Evolutionary conservation across 2,113 vertebrate genomes (phyloP).

Genomic region (Trinectes maculatus): DNA sequence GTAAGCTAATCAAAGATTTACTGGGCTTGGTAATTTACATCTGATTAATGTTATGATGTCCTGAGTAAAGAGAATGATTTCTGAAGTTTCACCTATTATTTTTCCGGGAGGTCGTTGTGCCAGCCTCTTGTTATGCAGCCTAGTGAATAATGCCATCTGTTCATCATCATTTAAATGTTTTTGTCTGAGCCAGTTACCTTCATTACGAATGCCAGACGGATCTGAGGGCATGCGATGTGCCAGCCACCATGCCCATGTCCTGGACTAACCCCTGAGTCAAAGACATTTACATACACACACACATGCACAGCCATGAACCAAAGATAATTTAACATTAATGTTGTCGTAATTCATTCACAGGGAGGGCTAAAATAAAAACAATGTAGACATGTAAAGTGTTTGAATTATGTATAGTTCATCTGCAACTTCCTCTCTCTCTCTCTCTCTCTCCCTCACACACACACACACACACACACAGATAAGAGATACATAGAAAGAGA

Average conservation of each 20-base stretch:
- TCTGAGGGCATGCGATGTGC: slow-evolving; percentile 43
- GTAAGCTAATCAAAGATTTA: slow-evolving; percentile 70
- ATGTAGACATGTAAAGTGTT: neutral
- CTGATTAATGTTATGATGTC: slow-evolving; percentile 62
- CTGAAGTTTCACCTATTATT: slow-evolving; percentile 66
- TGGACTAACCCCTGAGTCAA: slow-evolving; percentile 36
- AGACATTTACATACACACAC: neutral
- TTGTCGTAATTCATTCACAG: neutral
- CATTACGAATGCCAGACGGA: slow-evolving; percentile 67
- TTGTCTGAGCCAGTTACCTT: slow-evolving; percentile 71
- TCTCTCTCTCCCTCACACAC: neutral
- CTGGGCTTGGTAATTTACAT: slow-evolving; percentile 64
- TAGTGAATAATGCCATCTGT: slow-evolving; percentile 75
- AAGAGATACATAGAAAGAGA: neutral
- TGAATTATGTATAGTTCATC: slow-evolving; percentile 9
- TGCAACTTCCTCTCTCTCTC: neutral
- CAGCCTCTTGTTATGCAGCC: slow-evolving; percentile 60
- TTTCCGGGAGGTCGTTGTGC: slow-evolving; percentile 35
- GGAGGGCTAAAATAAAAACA: neutral
- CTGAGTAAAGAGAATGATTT: slow-evolving; percentile 59
- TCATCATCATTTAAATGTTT: slow-evolving; percentile 77
- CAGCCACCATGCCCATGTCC: slow-evolving; percentile 31
- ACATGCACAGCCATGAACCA: neutral
- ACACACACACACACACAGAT: neutral
- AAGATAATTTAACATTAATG: neutral